These are phyloP conservation scores for Ranitomeya imitator DNA, from an alignment of 2,113 vertebrate species.

Conservation along the genomic window DNA sequence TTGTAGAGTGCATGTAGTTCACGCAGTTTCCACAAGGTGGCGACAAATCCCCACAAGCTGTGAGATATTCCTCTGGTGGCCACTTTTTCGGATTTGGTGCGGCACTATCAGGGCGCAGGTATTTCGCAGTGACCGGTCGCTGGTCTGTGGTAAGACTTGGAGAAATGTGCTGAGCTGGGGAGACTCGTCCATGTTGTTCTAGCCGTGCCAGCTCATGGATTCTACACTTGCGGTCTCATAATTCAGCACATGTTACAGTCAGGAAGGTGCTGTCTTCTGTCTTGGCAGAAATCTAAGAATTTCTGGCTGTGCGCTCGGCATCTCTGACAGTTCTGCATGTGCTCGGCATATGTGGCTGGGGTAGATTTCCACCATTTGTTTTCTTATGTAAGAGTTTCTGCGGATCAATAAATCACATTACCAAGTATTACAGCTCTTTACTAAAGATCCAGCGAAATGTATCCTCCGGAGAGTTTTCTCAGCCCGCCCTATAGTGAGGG, in stretches of 20 bases:
- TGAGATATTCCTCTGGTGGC: neutral
- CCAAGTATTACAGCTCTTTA: no score
- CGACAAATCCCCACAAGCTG: neutral
- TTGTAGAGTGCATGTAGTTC: neutral
- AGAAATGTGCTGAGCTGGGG: conserved; percentile 28
- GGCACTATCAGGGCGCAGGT: conserved; percentile 4
- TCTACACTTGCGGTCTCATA: neutral
- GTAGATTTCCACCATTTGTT: neutral
- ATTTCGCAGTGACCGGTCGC: conserved; percentile 17
- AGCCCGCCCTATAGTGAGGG: no score
- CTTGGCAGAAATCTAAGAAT: conserved; percentile 5
- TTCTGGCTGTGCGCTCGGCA: neutral
- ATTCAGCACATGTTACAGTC: neutral
- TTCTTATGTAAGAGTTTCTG: neutral
- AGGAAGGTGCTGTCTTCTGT: neutral
- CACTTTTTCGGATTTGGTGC: neutral
- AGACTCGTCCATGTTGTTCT: neutral
- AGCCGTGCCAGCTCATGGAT: neutral
- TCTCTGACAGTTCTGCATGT: neutral
- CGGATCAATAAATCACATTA: neutral
- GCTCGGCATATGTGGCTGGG: neutral
- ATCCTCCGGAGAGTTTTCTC: no score
- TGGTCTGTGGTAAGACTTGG: neutral
- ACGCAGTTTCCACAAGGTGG: neutral
- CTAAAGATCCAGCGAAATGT: no score